Base-by-base conservation (phyloP, 2,888 invertebrate species). In the Apamea anceps region DNA sequence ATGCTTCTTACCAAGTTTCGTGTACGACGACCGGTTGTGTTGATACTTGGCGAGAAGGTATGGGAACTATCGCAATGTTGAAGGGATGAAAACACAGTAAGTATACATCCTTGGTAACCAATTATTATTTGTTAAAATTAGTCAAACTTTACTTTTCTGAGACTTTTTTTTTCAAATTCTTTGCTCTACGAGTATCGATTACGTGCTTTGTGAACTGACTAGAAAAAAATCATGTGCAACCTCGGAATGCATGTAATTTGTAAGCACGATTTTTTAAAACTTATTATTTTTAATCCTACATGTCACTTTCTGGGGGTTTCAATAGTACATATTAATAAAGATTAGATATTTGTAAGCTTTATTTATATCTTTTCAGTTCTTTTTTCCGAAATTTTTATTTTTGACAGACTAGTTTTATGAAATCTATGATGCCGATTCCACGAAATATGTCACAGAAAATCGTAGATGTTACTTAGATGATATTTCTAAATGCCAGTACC, bases 1-100 rank as follows among this genome's bases (percentile, higher is more conserved):
- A 97, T 97, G 97, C 93, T 94, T 96, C 96, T 96, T 96, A 93
- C 94, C 88, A 96, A 96, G 93, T 97, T 96, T 95, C 86, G 86
- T 87, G 60, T 92, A 94, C 89, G 45, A 60, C 87, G 92, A 84
- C 80, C 42, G 37, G 21, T n/a, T 0, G 2, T 67, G 85, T 95
- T 96, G 95, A 90, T 93, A 91, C 89, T 94, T 80, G 32, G 28
- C 45, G 13, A 77, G 42, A 21, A 54, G 3, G 15, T 25, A 32
- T 51, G 8, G 8, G 25, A 71, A 37, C 10, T 37, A 54, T 37
- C 37, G 6, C 18, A 57, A 62, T 42, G 42, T 62, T 42, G 54
- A 54, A 71, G 10, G 15, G 10, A 54, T 25, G 15, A 32, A 51
- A 71, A n/a, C n/a, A 42, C 10, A 12, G 2, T 1, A 21, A 13